These are phyloP conservation scores for Ptychoptera contaminata DNA, from an alignment of 2,888 invertebrate species.

Conservation along the genomic window DNA sequence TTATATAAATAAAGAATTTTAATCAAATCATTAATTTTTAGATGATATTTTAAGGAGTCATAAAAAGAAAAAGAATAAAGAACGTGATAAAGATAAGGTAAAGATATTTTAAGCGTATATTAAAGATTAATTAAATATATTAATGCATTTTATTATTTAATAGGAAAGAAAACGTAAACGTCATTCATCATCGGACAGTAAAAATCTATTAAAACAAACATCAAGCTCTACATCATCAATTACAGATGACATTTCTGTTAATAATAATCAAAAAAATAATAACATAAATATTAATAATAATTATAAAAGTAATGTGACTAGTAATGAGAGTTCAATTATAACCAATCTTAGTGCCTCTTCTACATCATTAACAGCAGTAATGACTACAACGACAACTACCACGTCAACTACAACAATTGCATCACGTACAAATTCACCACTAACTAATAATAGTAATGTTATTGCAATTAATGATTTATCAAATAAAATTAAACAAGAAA, in stretches of 20 bases:
- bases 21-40: no score
- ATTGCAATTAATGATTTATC: background rate
- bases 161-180: conserved; percentile 1
- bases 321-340: background rate
- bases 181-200: background rate
- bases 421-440: background rate
- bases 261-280: no score
- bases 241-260: no score
- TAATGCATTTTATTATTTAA: background rate
- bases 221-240: no score
- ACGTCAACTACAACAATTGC: background rate
- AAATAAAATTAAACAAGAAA: conserved; percentile 2
- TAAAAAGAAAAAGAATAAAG: conserved; percentile 9
- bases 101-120: background rate
- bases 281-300: conserved; percentile 1
- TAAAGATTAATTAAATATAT: no score
- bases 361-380: background rate
- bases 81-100: conserved; percentile 9
- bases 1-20: no score
- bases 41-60: background rate
- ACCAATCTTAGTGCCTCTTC: conserved; percentile 3
- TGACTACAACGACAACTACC: background rate
- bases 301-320: background rate
- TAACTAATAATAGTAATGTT: background rate
- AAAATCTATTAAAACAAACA: no score